Evolutionary conservation across 2,113 vertebrate genomes (phyloP).

Genomic region (Nycticorax nycticorax): DNA sequence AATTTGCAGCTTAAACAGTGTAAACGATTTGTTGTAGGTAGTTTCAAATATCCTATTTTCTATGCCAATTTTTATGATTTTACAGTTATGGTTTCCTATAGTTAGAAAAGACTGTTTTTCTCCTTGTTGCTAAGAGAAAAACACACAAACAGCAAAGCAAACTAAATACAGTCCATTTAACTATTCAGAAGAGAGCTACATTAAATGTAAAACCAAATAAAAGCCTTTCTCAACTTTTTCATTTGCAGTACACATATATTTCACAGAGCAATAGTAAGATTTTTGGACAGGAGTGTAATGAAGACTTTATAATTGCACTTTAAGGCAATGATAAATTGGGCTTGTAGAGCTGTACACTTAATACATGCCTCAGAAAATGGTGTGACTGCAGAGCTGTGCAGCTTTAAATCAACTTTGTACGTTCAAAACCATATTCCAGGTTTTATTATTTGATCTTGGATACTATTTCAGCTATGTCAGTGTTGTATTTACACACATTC

Average conservation of each 20-base stretch:
- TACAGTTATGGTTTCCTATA: background rate
- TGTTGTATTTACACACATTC: background rate
- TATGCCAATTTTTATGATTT: background rate
- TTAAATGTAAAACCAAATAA: background rate
- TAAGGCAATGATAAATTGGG: background rate
- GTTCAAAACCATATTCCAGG: background rate
- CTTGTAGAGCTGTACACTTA: background rate
- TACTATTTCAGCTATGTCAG: background rate
- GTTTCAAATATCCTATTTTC: background rate
- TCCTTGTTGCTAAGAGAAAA: constrained; percentile 58
- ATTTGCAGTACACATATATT: background rate
- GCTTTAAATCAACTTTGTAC: background rate
- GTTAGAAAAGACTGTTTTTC: background rate
- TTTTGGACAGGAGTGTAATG: background rate
- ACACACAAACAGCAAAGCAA: constrained; percentile 46
- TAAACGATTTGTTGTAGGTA: background rate
- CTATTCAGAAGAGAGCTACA: background rate
- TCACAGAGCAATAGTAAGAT: background rate
- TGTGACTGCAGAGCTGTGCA: background rate
- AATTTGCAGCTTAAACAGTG: background rate
- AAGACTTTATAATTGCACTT: background rate
- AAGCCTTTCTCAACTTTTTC: background rate
- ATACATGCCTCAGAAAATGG: background rate
- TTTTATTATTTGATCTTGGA: background rate
- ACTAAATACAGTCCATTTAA: background rate